Evolutionary conservation across 2,113 vertebrate species (phyloP).

Genomic region (Paramisgurnus dabryanus): DNA sequence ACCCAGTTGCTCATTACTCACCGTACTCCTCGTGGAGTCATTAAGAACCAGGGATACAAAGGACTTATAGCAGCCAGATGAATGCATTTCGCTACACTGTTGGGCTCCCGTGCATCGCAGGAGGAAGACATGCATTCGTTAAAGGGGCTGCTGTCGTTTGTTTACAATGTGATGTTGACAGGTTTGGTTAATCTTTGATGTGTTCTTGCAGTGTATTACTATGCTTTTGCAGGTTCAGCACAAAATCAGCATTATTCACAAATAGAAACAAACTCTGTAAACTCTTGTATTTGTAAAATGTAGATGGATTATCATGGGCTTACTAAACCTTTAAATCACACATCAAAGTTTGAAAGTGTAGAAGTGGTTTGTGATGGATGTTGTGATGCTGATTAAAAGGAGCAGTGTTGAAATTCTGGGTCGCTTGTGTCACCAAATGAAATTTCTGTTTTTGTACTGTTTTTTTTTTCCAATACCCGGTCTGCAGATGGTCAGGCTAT

Average conservation of each 20-base stretch:
- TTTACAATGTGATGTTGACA: constrained; percentile 4
- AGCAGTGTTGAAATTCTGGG: too few relatives aligned
- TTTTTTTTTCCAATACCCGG: too few relatives aligned
- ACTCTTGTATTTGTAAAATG: neutral
- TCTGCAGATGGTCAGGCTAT: too few relatives aligned
- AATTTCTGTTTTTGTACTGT: too few relatives aligned
- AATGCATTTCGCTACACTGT: constrained; percentile 17
- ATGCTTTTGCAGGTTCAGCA: too few relatives aligned
- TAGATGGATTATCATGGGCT: neutral
- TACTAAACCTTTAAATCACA: neutral
- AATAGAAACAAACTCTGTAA: neutral
- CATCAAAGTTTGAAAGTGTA: neutral
- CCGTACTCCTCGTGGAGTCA: constrained; percentile 51
- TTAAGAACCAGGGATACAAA: constrained; percentile 41
- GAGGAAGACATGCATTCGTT: neutral
- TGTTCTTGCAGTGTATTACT: neutral
- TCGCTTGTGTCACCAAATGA: too few relatives aligned
- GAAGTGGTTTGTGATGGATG: neutral
- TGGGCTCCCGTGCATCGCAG: neutral
- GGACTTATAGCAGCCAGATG: constrained; percentile 33
- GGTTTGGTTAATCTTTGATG: neutral
- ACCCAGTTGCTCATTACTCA: constrained; percentile 53
- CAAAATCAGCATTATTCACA: neutral
- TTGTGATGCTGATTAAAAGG: neutral
- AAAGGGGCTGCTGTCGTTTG: constrained; percentile 8